A percentile compares a stretch with the other conserved stretches of the same genome.
phyloP scores from a whole-genome alignment of 2,888 invertebrate genomes.

The Eupithecia insigniata region DNA sequence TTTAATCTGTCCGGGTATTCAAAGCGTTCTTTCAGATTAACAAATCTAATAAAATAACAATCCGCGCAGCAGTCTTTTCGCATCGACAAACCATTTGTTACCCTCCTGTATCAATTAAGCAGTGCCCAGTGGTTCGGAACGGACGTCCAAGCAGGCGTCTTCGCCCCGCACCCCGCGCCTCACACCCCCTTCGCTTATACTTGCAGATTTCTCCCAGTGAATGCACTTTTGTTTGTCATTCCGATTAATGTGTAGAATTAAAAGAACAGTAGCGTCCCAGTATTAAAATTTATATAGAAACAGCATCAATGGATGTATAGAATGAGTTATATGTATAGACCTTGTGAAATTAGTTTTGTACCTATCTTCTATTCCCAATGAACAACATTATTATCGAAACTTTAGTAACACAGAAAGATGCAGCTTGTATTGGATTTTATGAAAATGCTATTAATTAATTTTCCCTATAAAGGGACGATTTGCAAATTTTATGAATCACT shows the following conservation, averaged over 20 bases:
- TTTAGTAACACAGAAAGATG: no score
- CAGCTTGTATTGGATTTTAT: no score
- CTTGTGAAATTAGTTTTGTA: not conserved
- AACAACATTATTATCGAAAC: not conserved
- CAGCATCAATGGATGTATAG: not conserved
- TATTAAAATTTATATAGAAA: not conserved
- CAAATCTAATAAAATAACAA: slow-evolving; percentile 1
- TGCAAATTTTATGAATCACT: no score
- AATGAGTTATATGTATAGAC: not conserved
- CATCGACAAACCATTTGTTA: slow-evolving; percentile 19
- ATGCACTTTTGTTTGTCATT: slow-evolving; percentile 15
- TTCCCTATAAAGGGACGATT: no score
- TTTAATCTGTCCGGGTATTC: not conserved
- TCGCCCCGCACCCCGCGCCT: not conserved
- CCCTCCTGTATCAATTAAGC: slow-evolving; percentile 50
- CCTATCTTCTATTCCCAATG: not conserved
- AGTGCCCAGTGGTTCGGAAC: slow-evolving; percentile 47
- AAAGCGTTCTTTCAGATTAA: not conserved
- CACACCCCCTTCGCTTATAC: slow-evolving; percentile 6
- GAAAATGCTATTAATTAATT: no score
- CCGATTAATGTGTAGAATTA: slow-evolving; percentile 10
- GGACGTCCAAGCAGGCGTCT: slow-evolving; percentile 42
- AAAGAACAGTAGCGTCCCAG: not conserved
- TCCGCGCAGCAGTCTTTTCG: not conserved
- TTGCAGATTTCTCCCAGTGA: slow-evolving; percentile 17